Base-by-base conservation (phyloP, 2,888 invertebrate genomes). In the Itoplectis maculator region DNA sequence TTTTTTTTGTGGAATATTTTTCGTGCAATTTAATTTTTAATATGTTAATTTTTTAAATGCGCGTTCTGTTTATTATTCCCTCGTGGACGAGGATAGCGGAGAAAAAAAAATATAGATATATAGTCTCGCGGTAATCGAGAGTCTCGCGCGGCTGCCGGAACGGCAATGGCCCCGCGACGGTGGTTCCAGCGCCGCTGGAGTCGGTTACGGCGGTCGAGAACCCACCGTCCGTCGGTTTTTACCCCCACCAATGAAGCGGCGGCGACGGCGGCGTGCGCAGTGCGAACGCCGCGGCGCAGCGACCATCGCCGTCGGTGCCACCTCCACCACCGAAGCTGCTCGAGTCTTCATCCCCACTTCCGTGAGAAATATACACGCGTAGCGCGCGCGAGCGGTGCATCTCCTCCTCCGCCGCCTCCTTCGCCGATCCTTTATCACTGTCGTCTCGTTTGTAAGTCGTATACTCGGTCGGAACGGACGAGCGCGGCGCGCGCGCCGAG, bases 121-220 rank as follows among this genome's bases (percentile, higher is more conserved):
- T 18, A 45, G 82, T 72, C 69, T 79, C 82, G 69, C 8, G 72
- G n/a, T 81, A 82, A 85, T 86, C 86, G 68, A 86, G 87, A 88
- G 86, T 79, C 86, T 88, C 87, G 88, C 84, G 88, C 89, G 86
- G 87, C 87, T 89, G 90, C 90, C 90, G 89, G 88, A 86, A 91
- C 90, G 90, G 91, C 91, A 91, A 90, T 91, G 91, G 89, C 90
- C 90, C 89, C 87, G 87, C 86, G 88, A 88, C 88, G 87, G 87
- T 82, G 87, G 86, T 87, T 88, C 87, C 86, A 89, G 88, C 88
- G 89, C 88, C 89, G 88, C 87, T 86, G 88, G 88, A 88, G 88
- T 88, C 89, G 88, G 86, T 86, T n/a, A 87, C 87, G 87, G 88
- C 88, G 86, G 87, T 90, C 88, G 87, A 87, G 85, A 89, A 89